These are phyloP conservation scores for Cariama cristata DNA, from an alignment of 2,113 vertebrate species.

Conservation along the genomic window DNA sequence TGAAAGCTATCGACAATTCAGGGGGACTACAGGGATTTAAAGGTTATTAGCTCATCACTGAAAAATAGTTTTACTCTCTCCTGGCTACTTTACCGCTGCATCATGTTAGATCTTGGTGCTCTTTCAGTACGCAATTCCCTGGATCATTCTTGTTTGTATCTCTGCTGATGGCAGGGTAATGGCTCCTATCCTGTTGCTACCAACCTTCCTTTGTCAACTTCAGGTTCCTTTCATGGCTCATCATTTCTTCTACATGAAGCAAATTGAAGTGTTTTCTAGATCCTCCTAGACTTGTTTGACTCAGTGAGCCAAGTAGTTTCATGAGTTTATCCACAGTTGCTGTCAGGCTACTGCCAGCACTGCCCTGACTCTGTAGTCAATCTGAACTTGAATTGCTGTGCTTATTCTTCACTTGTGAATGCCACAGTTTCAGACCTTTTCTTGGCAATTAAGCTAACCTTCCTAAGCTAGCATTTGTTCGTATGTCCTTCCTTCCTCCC, in stretches of 20 bases:
- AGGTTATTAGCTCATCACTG: neutral
- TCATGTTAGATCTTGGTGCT: neutral
- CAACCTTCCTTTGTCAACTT: neutral
- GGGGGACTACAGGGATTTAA: neutral
- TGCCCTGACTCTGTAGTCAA: neutral
- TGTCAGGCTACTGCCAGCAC: neutral
- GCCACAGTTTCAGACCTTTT: neutral
- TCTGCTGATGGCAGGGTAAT: neutral
- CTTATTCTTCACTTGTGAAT: neutral
- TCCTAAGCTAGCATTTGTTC: neutral
- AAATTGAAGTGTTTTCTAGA: neutral
- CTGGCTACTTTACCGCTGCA: neutral
- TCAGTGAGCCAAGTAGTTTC: neutral
- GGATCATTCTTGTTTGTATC: neutral
- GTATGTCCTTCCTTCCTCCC: neutral
- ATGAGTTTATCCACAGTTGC: neutral
- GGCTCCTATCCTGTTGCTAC: neutral
- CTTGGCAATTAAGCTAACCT: neutral
- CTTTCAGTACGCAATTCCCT: neutral
- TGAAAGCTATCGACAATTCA: neutral
- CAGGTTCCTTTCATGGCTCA: neutral
- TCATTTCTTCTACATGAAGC: neutral
- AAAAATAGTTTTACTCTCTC: neutral
- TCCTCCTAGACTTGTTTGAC: neutral
- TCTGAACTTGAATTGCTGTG: neutral